These are phyloP conservation scores for Anoura caudifer DNA, from an alignment of 2,113 vertebrate species.

Conservation along the genomic window DNA sequence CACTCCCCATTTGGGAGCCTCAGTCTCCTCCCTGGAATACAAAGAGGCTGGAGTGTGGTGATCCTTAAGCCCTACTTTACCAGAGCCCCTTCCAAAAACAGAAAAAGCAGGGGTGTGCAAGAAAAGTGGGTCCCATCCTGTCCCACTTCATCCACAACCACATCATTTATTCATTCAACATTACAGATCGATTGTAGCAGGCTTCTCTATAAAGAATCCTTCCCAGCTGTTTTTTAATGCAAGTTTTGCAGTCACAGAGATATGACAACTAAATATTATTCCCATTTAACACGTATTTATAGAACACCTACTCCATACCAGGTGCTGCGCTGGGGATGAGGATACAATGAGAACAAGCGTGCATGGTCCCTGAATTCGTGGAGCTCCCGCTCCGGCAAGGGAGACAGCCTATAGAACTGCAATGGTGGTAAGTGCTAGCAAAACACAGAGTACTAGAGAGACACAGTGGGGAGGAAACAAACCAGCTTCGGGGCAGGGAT, in stretches of 20 bases:
- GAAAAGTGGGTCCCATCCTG: neutral
- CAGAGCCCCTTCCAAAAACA: neutral
- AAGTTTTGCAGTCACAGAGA: neutral
- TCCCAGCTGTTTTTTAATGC: neutral
- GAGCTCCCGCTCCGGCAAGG: neutral
- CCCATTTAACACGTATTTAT: neutral
- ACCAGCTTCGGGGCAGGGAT: neutral
- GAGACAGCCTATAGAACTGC: neutral
- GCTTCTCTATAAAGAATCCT: neutral
- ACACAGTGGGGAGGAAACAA: neutral
- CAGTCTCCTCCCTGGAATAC: neutral
- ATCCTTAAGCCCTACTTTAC: neutral
- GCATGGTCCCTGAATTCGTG: neutral
- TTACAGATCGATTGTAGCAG: neutral
- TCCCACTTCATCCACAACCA: neutral
- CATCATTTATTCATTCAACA: neutral
- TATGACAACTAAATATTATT: neutral
- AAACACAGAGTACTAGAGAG: too few relatives aligned
- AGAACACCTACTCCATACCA: neutral
- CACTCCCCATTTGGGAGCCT: neutral
- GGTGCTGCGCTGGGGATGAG: neutral
- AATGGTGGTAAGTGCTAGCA: neutral
- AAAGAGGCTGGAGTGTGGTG: neutral
- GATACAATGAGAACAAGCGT: neutral
- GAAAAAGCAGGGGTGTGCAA: neutral